Conservation (phyloP, 64 coral and sea anemone genomes). For the Stichodactyla helianthus region DNA sequence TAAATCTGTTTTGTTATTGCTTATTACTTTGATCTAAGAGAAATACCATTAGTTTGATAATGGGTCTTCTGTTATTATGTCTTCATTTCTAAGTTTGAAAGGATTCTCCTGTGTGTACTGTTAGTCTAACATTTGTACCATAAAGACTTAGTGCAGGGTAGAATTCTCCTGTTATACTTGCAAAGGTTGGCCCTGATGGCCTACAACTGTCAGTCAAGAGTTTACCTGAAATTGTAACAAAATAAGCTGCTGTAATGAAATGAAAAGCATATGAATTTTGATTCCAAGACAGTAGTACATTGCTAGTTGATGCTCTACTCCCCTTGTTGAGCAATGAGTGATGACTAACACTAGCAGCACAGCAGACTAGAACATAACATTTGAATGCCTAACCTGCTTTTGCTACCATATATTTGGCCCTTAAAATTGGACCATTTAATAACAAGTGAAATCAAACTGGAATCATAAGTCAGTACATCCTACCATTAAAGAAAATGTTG, state of each 20-base stretch:
- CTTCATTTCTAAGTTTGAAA: slow-evolving; percentile 35
- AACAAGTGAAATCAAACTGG: no score
- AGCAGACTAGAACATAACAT: no score
- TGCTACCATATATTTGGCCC: no score
- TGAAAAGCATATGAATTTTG: no score
- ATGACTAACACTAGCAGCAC: no score
- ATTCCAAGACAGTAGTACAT: no score
- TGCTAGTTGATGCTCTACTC: no score
- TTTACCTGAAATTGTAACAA: slow-evolving; percentile 43
- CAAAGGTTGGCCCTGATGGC: slow-evolving; percentile 76
- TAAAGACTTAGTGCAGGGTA: slow-evolving; percentile 85
- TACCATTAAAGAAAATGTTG: slow-evolving; percentile 81
- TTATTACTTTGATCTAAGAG: neutral
- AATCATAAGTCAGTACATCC: neutral
- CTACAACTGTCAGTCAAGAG: slow-evolving; percentile 67
- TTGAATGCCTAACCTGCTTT: no score
- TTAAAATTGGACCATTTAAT: no score
- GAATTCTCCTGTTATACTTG: slow-evolving; percentile 61
- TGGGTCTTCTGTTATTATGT: neutral
- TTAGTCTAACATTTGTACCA: slow-evolving; percentile 82
- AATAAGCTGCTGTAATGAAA: neutral
- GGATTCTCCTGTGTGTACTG: slow-evolving; percentile 80
- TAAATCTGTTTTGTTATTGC: no score
- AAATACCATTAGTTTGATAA: neutral
- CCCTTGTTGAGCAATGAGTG: no score